These are phyloP conservation scores for Cygnus buccinator DNA, from an alignment of 2,113 vertebrate genomes.

Conservation along the genomic window DNA sequence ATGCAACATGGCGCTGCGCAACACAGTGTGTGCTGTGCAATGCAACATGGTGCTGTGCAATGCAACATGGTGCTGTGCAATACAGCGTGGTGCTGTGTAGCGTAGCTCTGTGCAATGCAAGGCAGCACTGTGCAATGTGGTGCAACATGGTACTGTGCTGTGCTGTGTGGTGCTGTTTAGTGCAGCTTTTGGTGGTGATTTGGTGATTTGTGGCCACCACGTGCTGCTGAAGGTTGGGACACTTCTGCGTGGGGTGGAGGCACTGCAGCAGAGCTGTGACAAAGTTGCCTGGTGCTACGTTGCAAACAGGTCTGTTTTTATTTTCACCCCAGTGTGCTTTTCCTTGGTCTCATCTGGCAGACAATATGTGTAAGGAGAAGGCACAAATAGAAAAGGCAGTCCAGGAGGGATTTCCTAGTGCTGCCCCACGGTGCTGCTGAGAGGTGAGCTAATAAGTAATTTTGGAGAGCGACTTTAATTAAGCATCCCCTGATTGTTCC, in stretches of 20 bases:
- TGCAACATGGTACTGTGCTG: too few species aligned
- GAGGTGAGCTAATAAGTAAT: background rate
- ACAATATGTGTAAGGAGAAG: background rate
- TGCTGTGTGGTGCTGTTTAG: background rate
- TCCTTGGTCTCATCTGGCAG: fast-evolving
- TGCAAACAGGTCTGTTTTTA: background rate
- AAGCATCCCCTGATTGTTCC: constrained; percentile 1
- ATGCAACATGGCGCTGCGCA: too few species aligned
- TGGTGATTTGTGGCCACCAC: too few species aligned
- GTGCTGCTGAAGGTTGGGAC: background rate
- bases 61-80: too few species aligned
- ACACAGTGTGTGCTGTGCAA: too few species aligned
- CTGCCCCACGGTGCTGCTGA: background rate
- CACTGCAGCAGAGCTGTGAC: fast-evolving
- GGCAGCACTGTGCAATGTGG: too few species aligned
- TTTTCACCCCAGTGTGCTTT: background rate
- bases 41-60: too few species aligned
- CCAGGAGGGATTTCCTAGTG: background rate
- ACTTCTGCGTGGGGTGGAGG: fast-evolving
- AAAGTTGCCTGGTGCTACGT: background rate
- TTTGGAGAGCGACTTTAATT: constrained; percentile 34
- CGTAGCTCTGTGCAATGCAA: background rate
- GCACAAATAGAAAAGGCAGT: background rate
- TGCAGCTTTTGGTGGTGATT: fast-evolving
- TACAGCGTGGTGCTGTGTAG: too few species aligned